Evolutionary conservation across 1,140 invertebrate species (phyloP), one percentile per base, ranked within the genome.

Genomic region (Drosophila pachea): DNA sequence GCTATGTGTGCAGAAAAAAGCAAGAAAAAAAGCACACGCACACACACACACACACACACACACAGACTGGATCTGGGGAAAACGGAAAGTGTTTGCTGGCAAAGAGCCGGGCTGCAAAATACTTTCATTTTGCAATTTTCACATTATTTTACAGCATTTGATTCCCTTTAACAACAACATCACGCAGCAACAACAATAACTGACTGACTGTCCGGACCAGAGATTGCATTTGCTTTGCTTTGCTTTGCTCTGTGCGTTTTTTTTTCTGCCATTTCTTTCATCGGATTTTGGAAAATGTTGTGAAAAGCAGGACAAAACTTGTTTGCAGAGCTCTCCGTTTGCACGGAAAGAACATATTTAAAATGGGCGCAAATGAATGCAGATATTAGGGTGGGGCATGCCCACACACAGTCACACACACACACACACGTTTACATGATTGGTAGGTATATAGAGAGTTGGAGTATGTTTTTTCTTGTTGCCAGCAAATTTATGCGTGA

Each of bases 81-180:
- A 22, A 22, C 12, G n/a, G 35, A 71, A 65, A 65, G 65, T 65
- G 74, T 63, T 77, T 61, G 33, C 14, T 31, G 69, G 60, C 73
- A 76, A 70, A 55, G 52, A 29, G 29, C 38, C 43, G 50, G 11
- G 59, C 48, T 16, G 36, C 54, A 75, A 65, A 60, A 78, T 71
- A 72, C 63, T 72, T 78, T 75, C 55, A 65, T 48, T 77, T 65
- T 55, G 32, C 38, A 64, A 58, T 69, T 64, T 69, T 58, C 50
- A 55, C 60, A 76, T 75, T 73, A 76, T 76, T 79, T 66, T 64
- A 54, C 58, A 71, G 43, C 66, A 70, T 74, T 78, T 78, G 76
- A 74, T 72, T 63, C 70, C 53, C 58, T 60, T 43, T 40, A 47
- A 53, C 60, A 14, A n/a, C 43, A 49, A 59, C 45, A 59, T n/a